A percentile compares a stretch with the other conserved stretches of the same genome.
Evolutionary conservation across 2,113 vertebrate genomes (phyloP).

Genomic region (Suncus etruscus): DNA sequence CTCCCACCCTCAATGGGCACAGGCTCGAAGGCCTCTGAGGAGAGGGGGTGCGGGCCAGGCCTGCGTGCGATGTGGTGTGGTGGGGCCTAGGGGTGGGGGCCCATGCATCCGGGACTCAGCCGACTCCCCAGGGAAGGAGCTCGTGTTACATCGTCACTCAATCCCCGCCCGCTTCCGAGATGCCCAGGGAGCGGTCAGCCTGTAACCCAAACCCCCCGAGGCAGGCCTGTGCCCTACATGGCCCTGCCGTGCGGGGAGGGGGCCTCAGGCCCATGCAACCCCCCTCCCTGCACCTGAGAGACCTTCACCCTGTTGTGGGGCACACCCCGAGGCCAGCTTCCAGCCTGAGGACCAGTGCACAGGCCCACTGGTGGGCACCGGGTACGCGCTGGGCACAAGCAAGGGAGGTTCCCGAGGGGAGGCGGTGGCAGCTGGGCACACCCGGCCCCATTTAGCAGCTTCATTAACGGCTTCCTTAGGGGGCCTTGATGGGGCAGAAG

Average conservation of each 20-base stretch:
- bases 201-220: neutral
- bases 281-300: neutral
- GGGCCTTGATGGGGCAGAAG: constrained; percentile 11
- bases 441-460: constrained; percentile 43
- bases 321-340: neutral
- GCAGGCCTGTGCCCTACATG: constrained; percentile 53
- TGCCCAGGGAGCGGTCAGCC: constrained; percentile 33
- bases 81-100: neutral
- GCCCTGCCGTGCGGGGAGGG: neutral
- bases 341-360: neutral
- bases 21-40: neutral
- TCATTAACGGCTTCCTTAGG: constrained; percentile 39
- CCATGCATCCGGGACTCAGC: neutral
- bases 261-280: neutral
- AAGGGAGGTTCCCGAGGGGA: neutral
- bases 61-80: no score
- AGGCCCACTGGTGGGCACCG: no score
- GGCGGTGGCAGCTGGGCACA: neutral
- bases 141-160: constrained; percentile 60
- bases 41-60: neutral
- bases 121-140: constrained; percentile 10
- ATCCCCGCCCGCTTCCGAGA: constrained; percentile 45
- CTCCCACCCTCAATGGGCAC: neutral
- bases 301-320: neutral
- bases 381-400: no score